Base-by-base conservation (phyloP, 2,888 invertebrate species). In the Eilema griseolum region DNA sequence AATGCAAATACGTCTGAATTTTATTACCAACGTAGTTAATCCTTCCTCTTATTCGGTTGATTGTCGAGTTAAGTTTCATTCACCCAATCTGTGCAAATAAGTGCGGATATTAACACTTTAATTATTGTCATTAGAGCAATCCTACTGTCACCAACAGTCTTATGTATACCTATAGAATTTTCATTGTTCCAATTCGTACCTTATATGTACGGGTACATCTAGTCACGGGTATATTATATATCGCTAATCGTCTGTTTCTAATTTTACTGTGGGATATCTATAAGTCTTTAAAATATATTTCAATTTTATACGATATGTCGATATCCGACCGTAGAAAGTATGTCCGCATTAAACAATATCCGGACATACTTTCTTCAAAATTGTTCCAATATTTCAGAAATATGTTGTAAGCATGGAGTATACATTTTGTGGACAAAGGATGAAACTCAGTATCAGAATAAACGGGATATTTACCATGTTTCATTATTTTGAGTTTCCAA, bases 21-120 rank as follows among this genome's bases (percentile, higher is more conserved):
- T 24, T 33, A 33, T 37, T 16, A 16, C 23, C 10, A 4, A 24
- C 24, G 24, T 37, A 37, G 24, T 62, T 24, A 64, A 64, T 1
- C 20, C 16, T 61, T 74, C 66, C 52, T 28, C 28, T 59, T 26
- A 26, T 26, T 16, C 8, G 8, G 16, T 1, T 59, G 0, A 14
- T 59, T 28, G 16, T 59, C 23, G n/a, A 11, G 26, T 60, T 68
- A 72, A 72, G 66, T 69, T 70, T 65, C 67, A 79, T 82, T 80
- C 71, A 79, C 75, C 60, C 37, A 41, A 65, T 71, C 77, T 56
- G 75, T 77, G 80, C 66, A 80, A 71, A 67, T 77, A 73, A 81
- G 75, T 78, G 73, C 66, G 71, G 70, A 56, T 70, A 81, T 80
- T 81, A 80, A 28, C 67, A 66, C 59, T 69, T 16, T 64, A 82